Evolutionary conservation across 2,113 vertebrate species (phyloP).

Genomic region (Setophaga petechia): DNA sequence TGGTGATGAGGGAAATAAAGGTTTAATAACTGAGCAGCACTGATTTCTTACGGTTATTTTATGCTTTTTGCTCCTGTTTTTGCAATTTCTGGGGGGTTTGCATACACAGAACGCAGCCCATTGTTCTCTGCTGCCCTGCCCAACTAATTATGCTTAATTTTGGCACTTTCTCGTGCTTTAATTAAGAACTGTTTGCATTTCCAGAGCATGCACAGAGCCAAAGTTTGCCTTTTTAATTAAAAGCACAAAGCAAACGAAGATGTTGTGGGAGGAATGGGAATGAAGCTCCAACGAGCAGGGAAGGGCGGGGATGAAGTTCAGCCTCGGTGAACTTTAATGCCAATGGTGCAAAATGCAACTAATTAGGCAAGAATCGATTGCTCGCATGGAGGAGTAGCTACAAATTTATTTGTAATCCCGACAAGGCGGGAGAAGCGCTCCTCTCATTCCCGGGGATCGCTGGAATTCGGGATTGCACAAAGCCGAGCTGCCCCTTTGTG

Average conservation of each 20-base stretch:
- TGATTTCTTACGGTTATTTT: neutral
- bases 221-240: slow-evolving; percentile 71
- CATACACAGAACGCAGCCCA: neutral
- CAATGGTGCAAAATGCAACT: neutral
- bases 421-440: neutral
- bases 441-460: fast-evolving
- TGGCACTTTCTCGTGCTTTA: slow-evolving; percentile 46
- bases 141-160: slow-evolving; percentile 43
- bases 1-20: neutral
- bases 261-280: slow-evolving; percentile 40
- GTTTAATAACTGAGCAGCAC: neutral
- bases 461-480: neutral
- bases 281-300: neutral
- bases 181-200: slow-evolving; percentile 67
- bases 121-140: neutral
- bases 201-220: slow-evolving; percentile 17
- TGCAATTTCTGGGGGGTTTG: neutral
- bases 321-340: slow-evolving; percentile 32
- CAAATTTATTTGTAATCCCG: neutral
- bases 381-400: neutral
- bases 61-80: neutral
- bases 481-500: neutral
- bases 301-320: slow-evolving; percentile 16
- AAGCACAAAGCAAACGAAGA: slow-evolving; percentile 61
- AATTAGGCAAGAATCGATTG: slow-evolving; percentile 20